Evolutionary conservation across 2,888 invertebrate species (phyloP), one percentile per base, ranked within the genome.

Genomic region (Ferrisia virgata): DNA sequence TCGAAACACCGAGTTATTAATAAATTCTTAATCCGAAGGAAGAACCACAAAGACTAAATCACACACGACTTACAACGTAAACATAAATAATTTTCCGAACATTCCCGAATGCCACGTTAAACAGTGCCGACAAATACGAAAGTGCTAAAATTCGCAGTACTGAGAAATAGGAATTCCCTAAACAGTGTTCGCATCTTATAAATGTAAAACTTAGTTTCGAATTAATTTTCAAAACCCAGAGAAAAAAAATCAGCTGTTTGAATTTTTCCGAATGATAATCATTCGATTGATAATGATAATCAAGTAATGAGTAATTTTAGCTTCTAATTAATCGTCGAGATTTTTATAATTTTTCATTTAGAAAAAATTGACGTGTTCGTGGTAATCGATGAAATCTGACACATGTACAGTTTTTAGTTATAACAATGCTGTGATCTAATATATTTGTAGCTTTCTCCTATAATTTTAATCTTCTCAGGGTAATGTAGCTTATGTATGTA

Each of bases 61-160:
- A 69, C 72, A 72, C 72, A 76, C 72, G 72, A 76, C n/a, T n/a
- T n/a, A n/a, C 72, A 36, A 76, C 72, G 72, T 76, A 76, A 76
- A 76, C 72, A 76, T 72, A 76, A 76, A 76, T 76, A 76, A 76
- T 76, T 76, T 53, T 53, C 8, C n/a, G n/a, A n/a, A n/a, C n/a
- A n/a, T 36, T 36, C 8, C 22, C 9, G 72, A 76, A 76, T 76
- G 72, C 72, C 72, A 76, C 36, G 18, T 76, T 76, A 76, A 76
- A 33, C 72, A 76, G 36, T 4, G 36, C 36, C 36, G 36, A 18
- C 36, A 8, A 33, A 22, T 2, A 72, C 2, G 25, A 2, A 8
- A 22, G 3, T 36, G 72, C 9, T n/a, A 36, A 76, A 76, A 36
- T 8, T 33, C 11, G 31, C 69, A 0, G 15, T 4, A 4, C n/a